A percentile compares a stretch with the other conserved stretches of the same genome.
Conservation (phyloP, 2,888 invertebrate genomes). For the Xestia ashworthii region DNA sequence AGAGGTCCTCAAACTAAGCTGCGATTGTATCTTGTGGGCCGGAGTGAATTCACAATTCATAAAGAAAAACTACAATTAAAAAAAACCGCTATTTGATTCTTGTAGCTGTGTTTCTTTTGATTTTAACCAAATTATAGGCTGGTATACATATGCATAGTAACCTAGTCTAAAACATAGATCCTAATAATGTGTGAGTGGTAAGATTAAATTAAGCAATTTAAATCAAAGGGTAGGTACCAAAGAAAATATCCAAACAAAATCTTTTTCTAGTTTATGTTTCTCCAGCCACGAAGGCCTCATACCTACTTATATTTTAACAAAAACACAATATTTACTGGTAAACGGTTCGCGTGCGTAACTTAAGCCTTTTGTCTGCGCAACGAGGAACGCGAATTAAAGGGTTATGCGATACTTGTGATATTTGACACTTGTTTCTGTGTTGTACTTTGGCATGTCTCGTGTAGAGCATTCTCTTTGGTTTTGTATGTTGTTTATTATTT, state of each 20-base stretch:
- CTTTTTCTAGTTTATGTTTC: background rate
- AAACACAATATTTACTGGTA: slow-evolving; percentile 29
- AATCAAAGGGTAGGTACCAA: background rate
- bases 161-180: background rate
- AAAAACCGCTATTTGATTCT: background rate
- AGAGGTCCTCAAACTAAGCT: too few relatives aligned
- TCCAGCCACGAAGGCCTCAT: background rate
- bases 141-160: background rate
- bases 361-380: slow-evolving; percentile 14
- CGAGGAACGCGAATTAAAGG: slow-evolving; percentile 35
- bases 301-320: background rate
- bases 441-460: slow-evolving; percentile 9
- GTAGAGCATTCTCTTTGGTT: slow-evolving; percentile 18
- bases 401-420: slow-evolving; percentile 44
- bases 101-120: background rate
- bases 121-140: background rate
- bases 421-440: slow-evolving; percentile 44
- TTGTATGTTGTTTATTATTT: slow-evolving; percentile 21
- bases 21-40: too few relatives aligned
- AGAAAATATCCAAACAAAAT: background rate
- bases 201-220: background rate
- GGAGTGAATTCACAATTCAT: too few relatives aligned
- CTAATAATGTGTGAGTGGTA: background rate
- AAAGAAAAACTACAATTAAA: too few relatives aligned
- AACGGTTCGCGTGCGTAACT: slow-evolving; percentile 38